Evolutionary conservation across 2,888 invertebrate genomes (phyloP), one percentile per base, ranked within the genome.

Genomic region (Frankliniella fusca): DNA sequence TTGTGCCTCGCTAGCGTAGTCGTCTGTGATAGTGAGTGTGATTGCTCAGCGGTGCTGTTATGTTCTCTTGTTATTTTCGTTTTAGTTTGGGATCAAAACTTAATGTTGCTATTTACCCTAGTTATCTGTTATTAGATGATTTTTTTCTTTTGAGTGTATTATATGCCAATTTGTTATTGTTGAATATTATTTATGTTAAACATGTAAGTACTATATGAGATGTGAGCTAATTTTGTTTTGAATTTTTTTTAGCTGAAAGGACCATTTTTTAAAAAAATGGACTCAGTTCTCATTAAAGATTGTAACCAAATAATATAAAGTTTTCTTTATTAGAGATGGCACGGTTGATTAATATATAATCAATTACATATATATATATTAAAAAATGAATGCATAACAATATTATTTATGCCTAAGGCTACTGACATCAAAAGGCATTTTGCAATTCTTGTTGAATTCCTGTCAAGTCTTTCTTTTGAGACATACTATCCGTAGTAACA

Each of bases 111-210:
- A 23, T 76, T 76, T 76, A 61, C 61, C 0, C 12, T 76, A 76
- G 27, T 10, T 76, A 76, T 76, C 27, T 76, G 70, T 76, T 76
- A 11, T 23, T 38, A 38, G 38, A 3, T 38, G 38, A 38, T 38
- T 38, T 38, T 38, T 38, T 38, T 38, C 5, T 38, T 38, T 38
- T n/a, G n/a, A n/a, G n/a, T n/a, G 15, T 54, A 15, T 54, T 76
- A 76, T 76, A 76, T 76, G 70, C 70, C 70, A 76, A 23, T 3
- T 70, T 76, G 70, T 76, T 76, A 27, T 76, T 76, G 70, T 76
- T 76, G 70, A 76, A 27, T 76, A 27, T 76, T 76, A 76, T 76
- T 76, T 76, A 76, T 76, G 70, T 76, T 76, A 12, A 61, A 18
- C 61, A 61, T 61, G 3, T 61, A 61, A 61, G 38, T 38, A 38